Percentiles rank a stretch among this genome's conserved stretches.
Conservation (phyloP, 2,888 invertebrate genomes). For the Drosophila mimica region DNA sequence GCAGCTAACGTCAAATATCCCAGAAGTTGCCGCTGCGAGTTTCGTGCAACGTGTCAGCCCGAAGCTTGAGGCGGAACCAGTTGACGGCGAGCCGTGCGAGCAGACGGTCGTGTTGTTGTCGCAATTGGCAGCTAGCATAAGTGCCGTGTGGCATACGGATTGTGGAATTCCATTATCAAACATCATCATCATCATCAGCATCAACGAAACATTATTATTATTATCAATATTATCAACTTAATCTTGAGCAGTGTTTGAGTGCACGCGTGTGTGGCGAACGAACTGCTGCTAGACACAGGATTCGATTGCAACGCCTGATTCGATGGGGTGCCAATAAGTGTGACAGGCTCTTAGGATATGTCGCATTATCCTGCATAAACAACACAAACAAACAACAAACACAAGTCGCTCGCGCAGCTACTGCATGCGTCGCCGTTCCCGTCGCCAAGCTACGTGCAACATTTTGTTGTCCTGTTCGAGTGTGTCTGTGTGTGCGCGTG, state of each 20-base stretch:
- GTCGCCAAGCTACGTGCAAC: slow-evolving; percentile 57
- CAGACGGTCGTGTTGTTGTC: slow-evolving; percentile 84
- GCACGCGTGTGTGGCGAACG: slow-evolving; percentile 10
- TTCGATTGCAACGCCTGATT: slow-evolving; percentile 13
- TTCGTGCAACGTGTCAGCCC: slow-evolving; percentile 56
- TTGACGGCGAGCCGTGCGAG: slow-evolving; percentile 85
- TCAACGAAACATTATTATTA: slow-evolving; percentile 7
- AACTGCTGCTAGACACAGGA: slow-evolving; percentile 17
- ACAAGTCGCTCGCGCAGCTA: slow-evolving; percentile 12
- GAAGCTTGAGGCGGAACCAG: slow-evolving; percentile 83
- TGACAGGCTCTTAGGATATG: slow-evolving; percentile 42
- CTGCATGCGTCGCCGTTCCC: slow-evolving; percentile 2
- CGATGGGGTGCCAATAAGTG: slow-evolving; percentile 16
- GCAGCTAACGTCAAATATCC: slow-evolving; percentile 51
- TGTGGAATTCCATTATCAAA: slow-evolving; percentile 23
- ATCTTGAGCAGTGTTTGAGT: slow-evolving; percentile 9
- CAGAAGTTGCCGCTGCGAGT: slow-evolving; percentile 34
- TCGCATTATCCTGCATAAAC: slow-evolving; percentile 59
- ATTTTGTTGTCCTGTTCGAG: slow-evolving; percentile 37
- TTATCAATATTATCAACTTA: slow-evolving; percentile 16
- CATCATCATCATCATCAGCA: slow-evolving; percentile 17
- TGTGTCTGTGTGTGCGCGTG: slow-evolving; percentile 21
- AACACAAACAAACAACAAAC: slow-evolving; percentile 31
- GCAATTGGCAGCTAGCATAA: slow-evolving; percentile 35
- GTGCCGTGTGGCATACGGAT: slow-evolving; percentile 10